These are phyloP conservation scores for Silurus meridionalis DNA, from an alignment of 2,113 vertebrate genomes.

Conservation along the genomic window DNA sequence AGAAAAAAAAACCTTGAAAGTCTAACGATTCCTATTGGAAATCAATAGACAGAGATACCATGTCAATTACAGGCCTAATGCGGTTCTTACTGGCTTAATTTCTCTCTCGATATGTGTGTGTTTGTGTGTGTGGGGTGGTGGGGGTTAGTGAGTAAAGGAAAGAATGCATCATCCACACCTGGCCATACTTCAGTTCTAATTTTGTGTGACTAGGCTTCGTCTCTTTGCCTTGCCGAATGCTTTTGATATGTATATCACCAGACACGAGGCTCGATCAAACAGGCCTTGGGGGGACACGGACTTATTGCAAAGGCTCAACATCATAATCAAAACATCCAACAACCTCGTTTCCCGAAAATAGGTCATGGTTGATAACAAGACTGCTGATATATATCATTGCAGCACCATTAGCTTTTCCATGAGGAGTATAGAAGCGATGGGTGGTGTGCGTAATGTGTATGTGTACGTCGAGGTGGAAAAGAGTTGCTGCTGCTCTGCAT, in stretches of 20 bases:
- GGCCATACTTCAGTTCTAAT: constrained; percentile 21
- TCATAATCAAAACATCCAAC: constrained; percentile 41
- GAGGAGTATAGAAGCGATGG: background rate
- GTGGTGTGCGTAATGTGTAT: background rate
- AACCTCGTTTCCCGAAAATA: constrained; percentile 20
- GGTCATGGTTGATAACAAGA: constrained; percentile 36
- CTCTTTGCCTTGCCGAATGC: background rate
- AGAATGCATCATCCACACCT: constrained; percentile 35
- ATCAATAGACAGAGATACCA: constrained; percentile 5
- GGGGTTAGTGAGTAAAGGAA: constrained; percentile 16
- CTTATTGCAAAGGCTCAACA: constrained; percentile 23
- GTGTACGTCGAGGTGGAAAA: background rate
- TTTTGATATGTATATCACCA: constrained; percentile 41
- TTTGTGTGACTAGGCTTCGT: constrained; percentile 4
- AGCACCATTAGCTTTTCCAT: constrained; percentile 11
- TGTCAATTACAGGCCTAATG: constrained; percentile 5
- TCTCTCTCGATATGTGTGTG: constrained; percentile 3
- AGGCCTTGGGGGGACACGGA: constrained; percentile 21
- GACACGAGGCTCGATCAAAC: constrained; percentile 28
- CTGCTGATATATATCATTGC: constrained; percentile 25
- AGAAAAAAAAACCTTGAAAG: background rate
- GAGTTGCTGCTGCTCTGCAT: constrained; percentile 9
- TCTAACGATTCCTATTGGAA: constrained; percentile 7
- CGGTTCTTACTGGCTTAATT: constrained; percentile 7
- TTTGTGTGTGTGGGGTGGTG: background rate